Evolutionary conservation across 2,888 invertebrate species (phyloP), one percentile per base, ranked within the genome.

Genomic region (Caenorhabditis sp.): DNA sequence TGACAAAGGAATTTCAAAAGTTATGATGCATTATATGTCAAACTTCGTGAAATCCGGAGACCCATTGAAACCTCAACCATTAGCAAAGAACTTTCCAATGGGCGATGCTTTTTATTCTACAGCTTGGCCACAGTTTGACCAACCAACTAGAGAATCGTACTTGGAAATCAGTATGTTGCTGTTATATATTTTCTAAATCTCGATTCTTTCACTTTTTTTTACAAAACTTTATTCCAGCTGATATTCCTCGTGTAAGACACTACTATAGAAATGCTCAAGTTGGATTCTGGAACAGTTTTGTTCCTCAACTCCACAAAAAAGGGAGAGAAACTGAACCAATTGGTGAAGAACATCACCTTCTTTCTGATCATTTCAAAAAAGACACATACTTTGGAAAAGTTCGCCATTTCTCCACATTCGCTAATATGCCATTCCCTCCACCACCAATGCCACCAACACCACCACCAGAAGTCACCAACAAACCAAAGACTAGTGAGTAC

Each of bases 1-100:
- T 31, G 88, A 88, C 70, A 77, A 77, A 49, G 82, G 80, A 17
- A 74, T 88, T 50, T 83, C 85, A 1, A 73, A 83, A 71, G 85
- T 85, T 2, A 81, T 87, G 80, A 87, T 88, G 86, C 82, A 82
- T 50, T 87, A 85, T 68, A 67, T 88, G 5, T 67, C 85, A 17
- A 88, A 88, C 61, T 88, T 88, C 76, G 87, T 86, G 49, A 86
- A 86, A 78, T 83, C 84, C 17, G 88, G 87, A 21, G 86, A 87
- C 61, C 87, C 87, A 17, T 78, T 82, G n/a, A 83, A 83, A 59
- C 87, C 87, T 8, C 66, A 58, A 7, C 63, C 78, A 21, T 78
- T 87, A 76, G 70, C 81, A 7, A 81, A 80, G 14, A 78, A 79
- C 23, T 77, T 83, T 31, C 76, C 79, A 20, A 81, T 85, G 63